Base-by-base conservation (phyloP, 1,140 invertebrate genomes). In the Pogonognathellus flavescens region DNA sequence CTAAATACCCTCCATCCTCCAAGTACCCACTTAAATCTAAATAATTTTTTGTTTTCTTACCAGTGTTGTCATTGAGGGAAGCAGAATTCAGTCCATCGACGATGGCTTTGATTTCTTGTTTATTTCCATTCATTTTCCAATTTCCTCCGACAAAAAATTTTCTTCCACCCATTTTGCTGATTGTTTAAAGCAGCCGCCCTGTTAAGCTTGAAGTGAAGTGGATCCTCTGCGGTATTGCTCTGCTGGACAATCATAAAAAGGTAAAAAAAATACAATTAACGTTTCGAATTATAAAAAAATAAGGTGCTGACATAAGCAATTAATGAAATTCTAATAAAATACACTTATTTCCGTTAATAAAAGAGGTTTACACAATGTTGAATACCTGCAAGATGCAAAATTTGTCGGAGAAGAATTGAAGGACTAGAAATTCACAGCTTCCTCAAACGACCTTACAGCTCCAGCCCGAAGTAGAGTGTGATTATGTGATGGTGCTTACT, bases 71-170 rank as follows among this genome's bases (percentile, higher is more conserved):
- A 91, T 97, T 95, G 60, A 98, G 90, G 0, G 94, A 92, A 14
- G 94, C 95, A 22, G 91, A 93, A 91, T 94, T 95, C 55, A 99
- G 91, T 89, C 95, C 95, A 20, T 94, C 92, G 83, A 97, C 92
- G 83, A 99, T 97, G 87, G 95, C 95, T 88, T 95, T 93, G 86
- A 99, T 97, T 87, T 94, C 91, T 72, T 92, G 91, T 89, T 95
- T 95, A n/a, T 89, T 92, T 31, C 94, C 94, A 88, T 95, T 95
- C 94, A 95, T 95, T 91, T 99, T 99, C 98, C 98, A 99, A 92
- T 99, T 99, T 80, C 98, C 98, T 88, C 98, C 98, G 90, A 99
- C 98, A 90, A 98, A 98, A 92, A 99, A 99, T 94, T 97, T 98
- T 87, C 98, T 94, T 82, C 90, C 91, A 49, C 80, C 59, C 85